Base-by-base conservation (phyloP, 2,888 invertebrate genomes). In the Coelopa pilipes region DNA sequence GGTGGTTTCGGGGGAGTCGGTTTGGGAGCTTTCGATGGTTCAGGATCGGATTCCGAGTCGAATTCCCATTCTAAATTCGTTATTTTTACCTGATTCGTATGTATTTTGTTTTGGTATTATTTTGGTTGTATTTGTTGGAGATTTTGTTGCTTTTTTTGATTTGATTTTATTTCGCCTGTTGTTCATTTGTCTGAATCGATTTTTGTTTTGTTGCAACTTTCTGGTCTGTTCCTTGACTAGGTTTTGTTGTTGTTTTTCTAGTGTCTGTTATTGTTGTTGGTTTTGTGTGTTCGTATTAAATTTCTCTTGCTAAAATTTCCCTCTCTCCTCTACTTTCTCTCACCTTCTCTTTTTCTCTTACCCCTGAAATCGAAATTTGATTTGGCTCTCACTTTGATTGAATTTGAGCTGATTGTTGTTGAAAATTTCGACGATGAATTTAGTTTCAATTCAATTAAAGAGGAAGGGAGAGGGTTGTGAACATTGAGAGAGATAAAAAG, bases 311-410 rank as follows among this genome's bases (percentile, higher is more conserved):
- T 24, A 13, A 62, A 62, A 21, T 62, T 9, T 62, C 24, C 24
- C 34, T 62, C 12, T 62, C 24, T 19, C 24, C 15, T 15, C 24
- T 21, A 53, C 53, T 13, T 9, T 53, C 34, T 5, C 13, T n/a
- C n/a, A n/a, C n/a, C 10, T 13, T 53, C 53, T 53, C n/a, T n/a
- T n/a, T n/a, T 13, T 53, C 21, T 59, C 62, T 63, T 63, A 53
- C 45, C 62, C 53, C 63, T 53, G 45, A 13, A 5, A 63, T 50
- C 21, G 59, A 59, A 66, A 59, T 70, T 47, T 70, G 70, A 70
- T 47, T 55, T 24, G 49, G 70, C 60, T 70, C 62, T 62, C 50
- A 70, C 21, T 70, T 49, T 70, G 70, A 70, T 70, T 70, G 49
- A 49, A 34, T 62, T 70, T 10, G 11, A 19, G 17, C 13, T 47